Evolutionary conservation across 2,797 vertebrate genomes (phyloP), one percentile per base, ranked within the genome.

Genomic region (Phrynocephalus guinanensis): DNA sequence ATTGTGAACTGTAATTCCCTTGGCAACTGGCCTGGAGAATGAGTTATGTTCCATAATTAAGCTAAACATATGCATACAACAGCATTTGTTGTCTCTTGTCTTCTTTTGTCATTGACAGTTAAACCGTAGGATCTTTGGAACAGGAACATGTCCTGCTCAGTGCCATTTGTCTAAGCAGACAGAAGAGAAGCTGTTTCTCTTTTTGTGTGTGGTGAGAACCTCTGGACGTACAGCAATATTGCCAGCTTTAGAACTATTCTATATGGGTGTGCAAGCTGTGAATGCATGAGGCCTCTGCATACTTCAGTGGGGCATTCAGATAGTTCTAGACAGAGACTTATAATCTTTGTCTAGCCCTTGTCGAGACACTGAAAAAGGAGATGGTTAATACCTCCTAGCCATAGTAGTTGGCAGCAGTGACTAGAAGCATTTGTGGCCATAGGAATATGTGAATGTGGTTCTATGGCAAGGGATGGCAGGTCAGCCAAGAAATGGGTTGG

Each of bases 61-160:
- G 83, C 73, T 68, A 56, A 38, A 38, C 24, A 18, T 60, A 85
- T 76, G 83, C 68, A 48, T 73, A 77, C 78, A 85, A 82, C 83
- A 88, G 83, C 78, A 85, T 82, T 85, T 88, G 87, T 85, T 85
- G 83, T 76, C 60, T 30, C 78, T 18, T n/a, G 83, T 82, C 87
- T 85, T 85, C 26, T 33, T 48, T 70, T 56, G n/a, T 81, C 81
- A 44, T 88, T 85, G 87, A 85, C 83, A 88, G 71, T 38, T 82
- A 85, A 82, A 88, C 83, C 75, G 83, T 82, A 76, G 78, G 79
- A 85, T 76, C 71, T 88, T 82, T 85, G 87, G 87, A 88, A 85
- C n/a, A 88, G 78, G 73, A 81, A 68, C 30, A 24, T 75, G 63
- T 66, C 60, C 78, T 63, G 33, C 44, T 79, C 38, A 60, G n/a